Evolutionary conservation across 2,113 vertebrate species (phyloP), one percentile per base, ranked within the genome.

Genomic region (Axis porcinus): DNA sequence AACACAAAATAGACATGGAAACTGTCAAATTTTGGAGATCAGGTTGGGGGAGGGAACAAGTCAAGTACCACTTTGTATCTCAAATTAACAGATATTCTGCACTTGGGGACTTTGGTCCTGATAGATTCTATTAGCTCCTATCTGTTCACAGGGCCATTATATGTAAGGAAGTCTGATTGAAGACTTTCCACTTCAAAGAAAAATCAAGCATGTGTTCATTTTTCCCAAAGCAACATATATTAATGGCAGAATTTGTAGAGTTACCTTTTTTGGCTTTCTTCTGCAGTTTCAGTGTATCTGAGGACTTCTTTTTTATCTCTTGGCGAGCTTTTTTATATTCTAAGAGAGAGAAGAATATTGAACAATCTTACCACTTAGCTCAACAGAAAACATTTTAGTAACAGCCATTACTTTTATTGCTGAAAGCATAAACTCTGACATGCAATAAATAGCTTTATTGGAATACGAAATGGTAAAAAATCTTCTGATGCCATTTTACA

Each of bases 251-350:
- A 93, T 85, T 13, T 89, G 25, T 25, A 23, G 85, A 87, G 92
- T 98, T 99, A 99, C 99, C 99, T 99, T 99, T 99, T 97, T 99
- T 99, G 6, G 99, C 99, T 97, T 99, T 99, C 98, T 99, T 99
- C 98, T 99, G 99, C 12, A 99, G 98, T 90, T 99, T 99, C 97
- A 99, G 97, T 0, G 99, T 99, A 96, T 99, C 99, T 33, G 99
- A 99, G 0, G 99, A 99, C 93, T 99, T 99, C 99, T 99, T 99
- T 97, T 99, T 99, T 98, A 99, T 99, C 97, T 99, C 99, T 97
- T 99, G 99, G 92, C 99, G 99, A 36, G 99, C 99, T 98, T 99
- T 99, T 97, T 99, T 99, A 96, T 99, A 99, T 94, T 99, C 99
- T 99, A 98, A 92, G 98, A 98, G 96, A 97, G 87, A 97, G 96